Conservation (phyloP, 2,888 invertebrate genomes). For the Matsumyia berberina region DNA sequence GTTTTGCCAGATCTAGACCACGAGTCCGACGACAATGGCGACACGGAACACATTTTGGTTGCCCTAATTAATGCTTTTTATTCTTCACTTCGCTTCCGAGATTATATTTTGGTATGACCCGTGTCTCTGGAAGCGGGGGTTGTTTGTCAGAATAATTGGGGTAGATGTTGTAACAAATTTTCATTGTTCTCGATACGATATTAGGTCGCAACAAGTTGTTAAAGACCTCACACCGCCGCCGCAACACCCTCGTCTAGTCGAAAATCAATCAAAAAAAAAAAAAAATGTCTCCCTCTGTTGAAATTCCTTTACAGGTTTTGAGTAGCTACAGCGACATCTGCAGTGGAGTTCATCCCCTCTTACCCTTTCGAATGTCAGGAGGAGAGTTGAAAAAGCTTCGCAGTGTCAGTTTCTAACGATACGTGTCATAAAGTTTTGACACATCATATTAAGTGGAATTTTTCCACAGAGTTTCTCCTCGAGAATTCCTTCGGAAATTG, state of each 20-base stretch:
- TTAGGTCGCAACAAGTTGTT: slow-evolving; percentile 63
- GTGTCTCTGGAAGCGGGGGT: neutral
- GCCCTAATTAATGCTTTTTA: slow-evolving; percentile 62
- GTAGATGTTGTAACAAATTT: slow-evolving; percentile 66
- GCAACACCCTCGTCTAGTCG: slow-evolving; percentile 7
- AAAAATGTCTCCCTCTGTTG: slow-evolving; percentile 4
- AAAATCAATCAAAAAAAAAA: slow-evolving; percentile 23
- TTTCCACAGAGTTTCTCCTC: slow-evolving; percentile 24
- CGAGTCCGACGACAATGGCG: slow-evolving; percentile 10
- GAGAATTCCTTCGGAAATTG: slow-evolving; percentile 18
- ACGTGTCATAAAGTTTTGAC: slow-evolving; percentile 73
- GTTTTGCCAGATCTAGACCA: slow-evolving; percentile 57
- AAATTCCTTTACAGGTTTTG: neutral
- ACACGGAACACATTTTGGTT: slow-evolving; percentile 60
- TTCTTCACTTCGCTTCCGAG: slow-evolving; percentile 32
- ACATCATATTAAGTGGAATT: slow-evolving; percentile 59
- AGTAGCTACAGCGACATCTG: slow-evolving; percentile 36
- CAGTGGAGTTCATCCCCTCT: slow-evolving; percentile 31
- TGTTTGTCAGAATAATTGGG: slow-evolving; percentile 49
- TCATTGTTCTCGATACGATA: slow-evolving; percentile 41
- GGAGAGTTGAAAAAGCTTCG: slow-evolving; percentile 43
- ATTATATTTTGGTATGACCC: neutral
- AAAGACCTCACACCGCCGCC: neutral
- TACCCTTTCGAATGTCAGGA: slow-evolving; percentile 19
- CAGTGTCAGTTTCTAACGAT: slow-evolving; percentile 42